Percentiles rank a stretch among this genome's conserved stretches.
phyloP scores from a whole-genome alignment of 2,888 invertebrate species.

The Norana najaformis region DNA sequence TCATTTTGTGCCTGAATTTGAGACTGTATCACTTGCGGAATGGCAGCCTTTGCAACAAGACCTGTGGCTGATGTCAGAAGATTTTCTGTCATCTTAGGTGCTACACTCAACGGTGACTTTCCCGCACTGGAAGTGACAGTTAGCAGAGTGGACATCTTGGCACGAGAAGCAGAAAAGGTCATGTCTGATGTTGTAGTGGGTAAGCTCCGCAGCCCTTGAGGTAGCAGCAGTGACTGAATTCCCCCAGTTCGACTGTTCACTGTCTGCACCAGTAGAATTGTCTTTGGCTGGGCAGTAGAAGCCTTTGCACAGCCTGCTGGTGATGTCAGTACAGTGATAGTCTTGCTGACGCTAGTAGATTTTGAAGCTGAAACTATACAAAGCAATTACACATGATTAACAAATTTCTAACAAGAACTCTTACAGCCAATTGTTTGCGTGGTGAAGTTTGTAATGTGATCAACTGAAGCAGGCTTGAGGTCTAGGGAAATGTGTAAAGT shows the following conservation, averaged over 20 bases:
- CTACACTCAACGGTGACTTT: neutral
- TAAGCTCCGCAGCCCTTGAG: neutral
- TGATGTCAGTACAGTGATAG: neutral
- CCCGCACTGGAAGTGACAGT: conserved; percentile 8
- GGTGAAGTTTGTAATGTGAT: neutral
- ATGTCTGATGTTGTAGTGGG: conserved; percentile 9
- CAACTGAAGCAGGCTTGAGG: neutral
- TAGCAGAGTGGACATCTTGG: conserved; percentile 10
- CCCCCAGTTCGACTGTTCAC: conserved; percentile 21
- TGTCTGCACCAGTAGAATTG: neutral
- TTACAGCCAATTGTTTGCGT: neutral
- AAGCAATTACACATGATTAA: neutral
- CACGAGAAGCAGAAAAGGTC: neutral
- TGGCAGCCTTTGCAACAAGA: neutral
- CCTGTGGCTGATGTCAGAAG: neutral
- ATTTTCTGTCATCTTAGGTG: conserved; percentile 16
- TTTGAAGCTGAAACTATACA: conserved; percentile 20
- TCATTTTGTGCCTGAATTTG: conserved; percentile 15
- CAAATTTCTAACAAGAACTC: neutral
- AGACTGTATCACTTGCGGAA: neutral
- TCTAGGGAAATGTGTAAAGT: neutral
- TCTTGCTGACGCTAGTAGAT: conserved; percentile 1
- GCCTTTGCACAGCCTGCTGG: neutral
- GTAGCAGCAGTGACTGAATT: conserved; percentile 18
- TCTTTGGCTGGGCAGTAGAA: conserved; percentile 8